Percentiles rank a stretch among this genome's conserved stretches.
Evolutionary conservation across 64 coral and sea anemone species (phyloP).

Genomic region (Actinia tenebrosa): DNA sequence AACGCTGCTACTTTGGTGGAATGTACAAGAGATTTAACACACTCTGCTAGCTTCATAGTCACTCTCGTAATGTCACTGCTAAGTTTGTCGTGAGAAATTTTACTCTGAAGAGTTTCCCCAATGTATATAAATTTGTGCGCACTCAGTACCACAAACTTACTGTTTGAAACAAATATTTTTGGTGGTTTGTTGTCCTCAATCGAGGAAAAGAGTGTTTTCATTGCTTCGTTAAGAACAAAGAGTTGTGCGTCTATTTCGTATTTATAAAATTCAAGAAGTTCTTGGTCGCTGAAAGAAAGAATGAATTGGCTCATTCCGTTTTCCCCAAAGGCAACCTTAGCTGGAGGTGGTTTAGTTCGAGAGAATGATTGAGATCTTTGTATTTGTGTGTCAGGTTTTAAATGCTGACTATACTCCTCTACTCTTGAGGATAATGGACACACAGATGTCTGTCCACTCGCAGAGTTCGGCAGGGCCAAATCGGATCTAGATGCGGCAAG

Average conservation of each 20-base stretch:
- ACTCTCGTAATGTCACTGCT: conserved; percentile 34
- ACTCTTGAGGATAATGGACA: not conserved
- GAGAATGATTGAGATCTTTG: conserved; percentile 15
- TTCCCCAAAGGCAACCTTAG: conserved; percentile 17
- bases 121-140: conserved; percentile 98
- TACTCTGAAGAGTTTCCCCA: conserved; percentile 79
- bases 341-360: not conserved
- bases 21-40: conserved; percentile 67
- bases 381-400: not conserved
- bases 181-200: conserved; percentile 72
- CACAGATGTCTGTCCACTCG: not conserved
- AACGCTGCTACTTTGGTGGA: conserved; percentile 82
- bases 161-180: conserved; percentile 92
- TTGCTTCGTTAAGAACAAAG: conserved; percentile 89
- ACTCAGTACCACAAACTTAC: conserved; percentile 98
- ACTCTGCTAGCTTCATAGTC: conserved; percentile 68
- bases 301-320: conserved; percentile 62
- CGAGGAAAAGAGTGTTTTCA: conserved; percentile 73
- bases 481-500: conserved; percentile 46
- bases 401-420: not conserved
- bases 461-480: conserved; percentile 43
- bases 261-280: conserved; percentile 90
- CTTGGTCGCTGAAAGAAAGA: conserved; percentile 77
- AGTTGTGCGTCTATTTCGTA: conserved; percentile 94
- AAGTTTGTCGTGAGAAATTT: conserved; percentile 46